Conservation (phyloP, 2,113 vertebrate species). For the Petromus typicus region DNA sequence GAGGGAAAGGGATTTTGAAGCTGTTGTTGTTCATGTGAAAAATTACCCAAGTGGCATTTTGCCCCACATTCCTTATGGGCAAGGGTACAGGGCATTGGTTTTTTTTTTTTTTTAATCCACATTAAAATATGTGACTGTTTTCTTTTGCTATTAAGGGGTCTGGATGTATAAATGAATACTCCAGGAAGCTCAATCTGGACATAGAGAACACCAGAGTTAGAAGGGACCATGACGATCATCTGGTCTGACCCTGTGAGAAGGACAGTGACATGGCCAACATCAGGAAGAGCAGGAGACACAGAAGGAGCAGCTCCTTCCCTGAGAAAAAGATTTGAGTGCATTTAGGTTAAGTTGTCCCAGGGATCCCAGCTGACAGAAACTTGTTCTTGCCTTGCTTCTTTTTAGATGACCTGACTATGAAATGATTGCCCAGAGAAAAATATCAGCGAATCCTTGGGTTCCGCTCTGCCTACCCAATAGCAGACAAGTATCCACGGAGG, state of each 20-base stretch:
- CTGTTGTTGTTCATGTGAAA: background rate
- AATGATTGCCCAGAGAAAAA: background rate
- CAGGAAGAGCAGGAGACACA: background rate
- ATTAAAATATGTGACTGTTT: constrained; percentile 47
- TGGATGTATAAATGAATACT: constrained; percentile 25
- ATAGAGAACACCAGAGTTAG: background rate
- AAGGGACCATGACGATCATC: background rate
- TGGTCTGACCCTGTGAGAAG: background rate
- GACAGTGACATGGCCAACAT: background rate
- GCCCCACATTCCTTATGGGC: constrained; percentile 13
- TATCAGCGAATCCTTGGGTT: background rate
- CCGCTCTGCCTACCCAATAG: background rate
- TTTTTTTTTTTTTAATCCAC: background rate
- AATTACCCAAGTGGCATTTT: background rate
- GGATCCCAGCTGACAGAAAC: background rate
- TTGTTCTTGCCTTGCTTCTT: background rate
- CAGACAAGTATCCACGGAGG: too few relatives aligned
- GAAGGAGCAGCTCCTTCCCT: background rate
- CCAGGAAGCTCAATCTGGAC: background rate
- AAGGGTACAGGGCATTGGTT: constrained; percentile 46
- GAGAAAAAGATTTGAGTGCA: background rate
- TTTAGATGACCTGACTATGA: background rate
- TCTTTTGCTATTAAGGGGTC: constrained; percentile 24
- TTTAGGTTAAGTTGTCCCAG: background rate
- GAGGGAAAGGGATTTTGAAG: background rate